phyloP scores from a whole-genome alignment of 1,140 invertebrate genomes.

The Caenorhabditis inopinata region DNA sequence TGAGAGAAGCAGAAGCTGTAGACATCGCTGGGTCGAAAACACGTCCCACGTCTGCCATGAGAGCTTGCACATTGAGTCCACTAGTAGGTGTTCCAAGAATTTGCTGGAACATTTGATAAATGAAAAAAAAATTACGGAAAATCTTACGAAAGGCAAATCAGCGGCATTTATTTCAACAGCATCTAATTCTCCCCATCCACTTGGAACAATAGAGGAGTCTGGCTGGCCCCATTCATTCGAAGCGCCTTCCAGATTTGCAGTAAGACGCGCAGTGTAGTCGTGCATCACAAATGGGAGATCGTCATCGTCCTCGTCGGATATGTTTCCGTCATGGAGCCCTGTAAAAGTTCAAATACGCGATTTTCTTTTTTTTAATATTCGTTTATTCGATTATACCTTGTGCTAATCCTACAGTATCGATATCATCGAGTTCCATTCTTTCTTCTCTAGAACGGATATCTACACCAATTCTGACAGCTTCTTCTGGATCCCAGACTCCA shows the following conservation, averaged over 20 bases:
- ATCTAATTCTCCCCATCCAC: conserved; percentile 21
- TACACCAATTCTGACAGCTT: background rate
- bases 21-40: background rate
- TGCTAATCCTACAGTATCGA: background rate
- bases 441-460: background rate
- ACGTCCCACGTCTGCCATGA: conserved; percentile 26
- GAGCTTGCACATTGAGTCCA: conserved; percentile 9
- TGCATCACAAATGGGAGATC: conserved; percentile 34
- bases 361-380: background rate
- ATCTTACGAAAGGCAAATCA: conserved; percentile 9
- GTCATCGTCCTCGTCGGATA: conserved; percentile 54
- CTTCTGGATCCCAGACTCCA: conserved; percentile 63
- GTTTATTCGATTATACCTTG: background rate
- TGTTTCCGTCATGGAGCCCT: conserved; percentile 24
- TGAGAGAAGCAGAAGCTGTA: background rate
- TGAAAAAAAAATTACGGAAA: background rate
- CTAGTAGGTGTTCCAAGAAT: background rate
- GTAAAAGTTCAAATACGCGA: background rate
- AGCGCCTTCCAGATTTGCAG: background rate
- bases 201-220: background rate
- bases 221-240: background rate
- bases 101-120: background rate
- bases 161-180: background rate
- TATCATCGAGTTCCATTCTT: background rate
- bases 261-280: conserved; percentile 26